Evolutionary conservation across 2,888 invertebrate genomes (phyloP).

Genomic region (Zeuzera pyrina): DNA sequence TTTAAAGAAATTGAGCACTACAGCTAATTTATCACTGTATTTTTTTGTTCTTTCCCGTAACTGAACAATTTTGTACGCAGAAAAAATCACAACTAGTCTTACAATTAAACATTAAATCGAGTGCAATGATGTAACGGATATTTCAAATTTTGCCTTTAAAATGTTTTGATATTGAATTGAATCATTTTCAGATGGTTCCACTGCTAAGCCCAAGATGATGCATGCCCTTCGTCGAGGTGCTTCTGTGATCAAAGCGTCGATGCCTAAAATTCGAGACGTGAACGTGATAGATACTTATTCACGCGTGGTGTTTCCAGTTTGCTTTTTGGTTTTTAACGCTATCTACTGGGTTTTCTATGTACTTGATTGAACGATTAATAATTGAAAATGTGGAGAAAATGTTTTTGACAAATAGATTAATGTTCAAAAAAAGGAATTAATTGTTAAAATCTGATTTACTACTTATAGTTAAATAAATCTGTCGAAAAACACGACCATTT

Average conservation of each 20-base stretch:
- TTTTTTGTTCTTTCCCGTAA: too few relatives aligned
- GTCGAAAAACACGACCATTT: too few relatives aligned
- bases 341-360: conserved; percentile 97
- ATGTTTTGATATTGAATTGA: conserved; percentile 2
- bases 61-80: too few relatives aligned
- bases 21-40: too few relatives aligned
- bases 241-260: conserved; percentile 87
- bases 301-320: conserved; percentile 94
- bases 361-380: conserved; percentile 75
- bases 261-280: conserved; percentile 97
- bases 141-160: neutral
- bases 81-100: too few relatives aligned
- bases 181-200: conserved; percentile 58
- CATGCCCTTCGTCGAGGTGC: conserved; percentile 89
- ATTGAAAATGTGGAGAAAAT: too few relatives aligned
- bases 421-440: too few relatives aligned
- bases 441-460: too few relatives aligned
- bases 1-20: too few relatives aligned
- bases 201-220: conserved; percentile 80
- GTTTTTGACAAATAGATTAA: too few relatives aligned
- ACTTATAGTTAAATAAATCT: too few relatives aligned
- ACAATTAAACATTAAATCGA: too few relatives aligned
- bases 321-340: conserved; percentile 95
- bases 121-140: neutral
- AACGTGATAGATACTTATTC: conserved; percentile 99